These are phyloP conservation scores for Branchipolynoe longqiensis DNA, from an alignment of 2,888 invertebrate species.

Conservation along the genomic window DNA sequence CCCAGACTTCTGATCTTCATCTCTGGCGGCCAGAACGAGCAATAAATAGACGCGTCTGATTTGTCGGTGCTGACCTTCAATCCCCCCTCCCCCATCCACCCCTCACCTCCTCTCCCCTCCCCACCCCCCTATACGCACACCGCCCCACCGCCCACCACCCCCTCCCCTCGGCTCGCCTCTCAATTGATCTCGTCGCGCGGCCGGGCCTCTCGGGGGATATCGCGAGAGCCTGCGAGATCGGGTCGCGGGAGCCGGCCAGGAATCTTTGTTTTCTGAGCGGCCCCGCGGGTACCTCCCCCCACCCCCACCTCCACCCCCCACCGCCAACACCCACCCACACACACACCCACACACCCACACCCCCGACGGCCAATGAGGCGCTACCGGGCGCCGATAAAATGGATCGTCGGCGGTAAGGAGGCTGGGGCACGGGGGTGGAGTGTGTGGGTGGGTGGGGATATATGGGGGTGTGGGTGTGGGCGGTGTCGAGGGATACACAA, in stretches of 20 bases:
- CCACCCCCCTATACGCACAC: background rate
- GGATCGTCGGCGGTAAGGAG: slow-evolving; percentile 21
- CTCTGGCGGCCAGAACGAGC: slow-evolving; percentile 32
- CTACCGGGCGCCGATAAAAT: slow-evolving; percentile 40
- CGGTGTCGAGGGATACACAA: background rate
- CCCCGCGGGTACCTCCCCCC: too few species aligned
- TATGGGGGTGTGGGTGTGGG: background rate
- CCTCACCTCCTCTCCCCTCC: background rate
- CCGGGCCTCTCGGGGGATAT: slow-evolving; percentile 3
- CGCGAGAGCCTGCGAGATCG: slow-evolving; percentile 24
- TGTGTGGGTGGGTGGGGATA: background rate
- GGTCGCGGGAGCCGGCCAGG: slow-evolving; percentile 14
- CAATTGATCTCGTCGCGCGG: slow-evolving; percentile 43
- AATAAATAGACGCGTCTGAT: slow-evolving; percentile 35
- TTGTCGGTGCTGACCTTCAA: slow-evolving; percentile 4
- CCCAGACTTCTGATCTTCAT: slow-evolving; percentile 31
- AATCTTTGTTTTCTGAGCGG: slow-evolving; percentile 50
- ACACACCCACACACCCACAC: too few species aligned
- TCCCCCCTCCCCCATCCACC: background rate
- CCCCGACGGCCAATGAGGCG: slow-evolving; percentile 15
- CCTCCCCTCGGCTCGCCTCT: background rate
- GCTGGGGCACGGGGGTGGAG: background rate
- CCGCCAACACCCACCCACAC: too few species aligned
- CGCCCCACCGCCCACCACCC: background rate
- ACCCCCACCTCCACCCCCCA: too few species aligned